Evolutionary conservation across 2,797 vertebrate genomes (phyloP), one percentile per base, ranked within the genome.

Genomic region (Diplodus sargus): DNA sequence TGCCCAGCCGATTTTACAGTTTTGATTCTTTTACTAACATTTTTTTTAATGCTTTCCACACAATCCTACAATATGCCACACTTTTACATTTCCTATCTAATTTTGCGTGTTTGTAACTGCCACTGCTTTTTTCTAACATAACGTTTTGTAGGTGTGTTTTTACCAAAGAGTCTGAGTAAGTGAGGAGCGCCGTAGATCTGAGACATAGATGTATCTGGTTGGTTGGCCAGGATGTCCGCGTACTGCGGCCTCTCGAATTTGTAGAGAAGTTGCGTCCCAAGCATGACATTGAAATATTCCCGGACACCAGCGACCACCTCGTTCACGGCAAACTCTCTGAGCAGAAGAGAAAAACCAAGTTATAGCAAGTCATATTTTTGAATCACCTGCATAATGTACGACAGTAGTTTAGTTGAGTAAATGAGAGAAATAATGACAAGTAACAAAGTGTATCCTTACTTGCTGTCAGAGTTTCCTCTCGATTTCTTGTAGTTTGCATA

Each of bases 401-500:
- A 53, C 20, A 81, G 25, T 25, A 25, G 25, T 25, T 25, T 2
- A 25, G 28, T 7, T 57, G n/a, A 39, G 9, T 18, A 34, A 20
- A 22, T 30, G 48, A 49, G 25, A 16, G n/a, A 22, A 4, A 61
- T 68, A 49, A 23, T 45, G 18, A 49, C 10, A 69, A 48, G 25
- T 3, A 39, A 15, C 28, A 23, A 42, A 43, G 18, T 3, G 28
- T 39, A 17, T 74, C 48, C 78, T 91, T 96, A 99, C 98, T 99
- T 99, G 94, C 98, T 99, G 93, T 99, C 98, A 13, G 96, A 99
- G 90, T 98, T 99, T 89, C 98, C 98, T 93, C 97, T 95, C 7
- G 97, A 99, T 86, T 99, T 99, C 92, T 99, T 99, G 81, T 99
- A 99, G 91, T 95, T 99, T 90, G 98, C 97, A 94, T 99, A 99